Conservation (phyloP, 2,888 invertebrate genomes). For the Ectropis crepuscularia region DNA sequence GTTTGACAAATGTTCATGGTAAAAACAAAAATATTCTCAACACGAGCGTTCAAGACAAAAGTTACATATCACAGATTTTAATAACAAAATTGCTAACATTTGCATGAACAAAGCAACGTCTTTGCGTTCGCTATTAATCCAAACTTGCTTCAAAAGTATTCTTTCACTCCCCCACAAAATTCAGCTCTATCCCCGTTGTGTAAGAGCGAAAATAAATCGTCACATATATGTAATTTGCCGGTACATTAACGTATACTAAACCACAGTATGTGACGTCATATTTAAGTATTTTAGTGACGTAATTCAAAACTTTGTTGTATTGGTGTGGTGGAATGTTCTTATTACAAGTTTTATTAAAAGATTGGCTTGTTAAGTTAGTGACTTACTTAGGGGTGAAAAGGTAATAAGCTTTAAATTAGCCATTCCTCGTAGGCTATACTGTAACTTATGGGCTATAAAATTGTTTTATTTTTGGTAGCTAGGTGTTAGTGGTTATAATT, state of each 20-base stretch:
- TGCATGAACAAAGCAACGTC: conserved; percentile 36
- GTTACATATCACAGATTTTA: conserved; percentile 33
- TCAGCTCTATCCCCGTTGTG: conserved; percentile 13
- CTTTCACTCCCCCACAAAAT: conserved; percentile 12
- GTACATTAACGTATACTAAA: conserved; percentile 34
- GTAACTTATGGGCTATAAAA: too few species aligned
- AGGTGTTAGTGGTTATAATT: too few species aligned
- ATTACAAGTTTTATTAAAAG: conserved; percentile 24
- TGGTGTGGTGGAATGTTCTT: conserved; percentile 22
- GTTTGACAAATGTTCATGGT: conserved; percentile 21
- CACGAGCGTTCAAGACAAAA: conserved; percentile 25
- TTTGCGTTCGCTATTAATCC: conserved; percentile 42
- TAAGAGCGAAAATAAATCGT: conserved; percentile 16
- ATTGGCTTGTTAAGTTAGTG: conserved; percentile 15
- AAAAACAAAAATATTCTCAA: conserved; percentile 23
- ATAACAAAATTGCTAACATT: conserved; percentile 42
- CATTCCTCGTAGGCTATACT: too few species aligned
- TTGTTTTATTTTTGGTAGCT: too few species aligned
- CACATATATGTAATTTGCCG: conserved; percentile 18
- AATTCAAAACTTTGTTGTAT: conserved; percentile 43
- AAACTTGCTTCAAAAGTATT: conserved; percentile 37
- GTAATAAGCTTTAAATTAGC: background rate
- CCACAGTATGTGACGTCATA: conserved; percentile 44
- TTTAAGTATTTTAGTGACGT: conserved; percentile 44
- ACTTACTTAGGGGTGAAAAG: conserved; percentile 13